These are phyloP conservation scores for Oxyruncus cristatus DNA, from an alignment of 2,113 vertebrate species.

Conservation along the genomic window DNA sequence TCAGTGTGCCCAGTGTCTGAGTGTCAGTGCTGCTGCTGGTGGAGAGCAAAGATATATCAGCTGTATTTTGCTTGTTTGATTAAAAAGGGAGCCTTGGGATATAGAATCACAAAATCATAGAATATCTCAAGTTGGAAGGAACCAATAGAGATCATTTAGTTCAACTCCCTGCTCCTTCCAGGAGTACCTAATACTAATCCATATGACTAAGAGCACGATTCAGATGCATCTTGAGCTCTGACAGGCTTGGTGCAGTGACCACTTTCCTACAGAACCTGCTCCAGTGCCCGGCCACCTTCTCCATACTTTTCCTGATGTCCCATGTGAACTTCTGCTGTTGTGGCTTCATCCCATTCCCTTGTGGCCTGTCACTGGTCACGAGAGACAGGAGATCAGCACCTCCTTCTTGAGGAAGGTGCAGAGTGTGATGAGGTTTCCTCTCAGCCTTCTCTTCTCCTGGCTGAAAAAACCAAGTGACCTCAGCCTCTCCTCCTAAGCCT, in stretches of 20 bases:
- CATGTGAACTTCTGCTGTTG: background rate
- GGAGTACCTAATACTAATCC: background rate
- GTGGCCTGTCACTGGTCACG: fast-evolving
- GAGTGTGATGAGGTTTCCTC: background rate
- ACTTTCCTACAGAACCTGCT: background rate
- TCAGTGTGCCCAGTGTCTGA: background rate
- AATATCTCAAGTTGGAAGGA: background rate
- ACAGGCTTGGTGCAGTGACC: fast-evolving
- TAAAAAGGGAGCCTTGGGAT: background rate
- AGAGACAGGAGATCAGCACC: background rate
- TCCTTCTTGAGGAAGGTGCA: background rate
- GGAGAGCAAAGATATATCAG: background rate
- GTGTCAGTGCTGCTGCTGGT: background rate
- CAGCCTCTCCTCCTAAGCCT: background rate
- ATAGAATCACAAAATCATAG: background rate
- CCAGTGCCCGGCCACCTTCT: background rate
- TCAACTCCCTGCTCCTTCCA: background rate
- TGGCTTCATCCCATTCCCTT: background rate
- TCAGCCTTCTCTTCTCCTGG: background rate
- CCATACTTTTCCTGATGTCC: background rate
- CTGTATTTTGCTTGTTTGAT: background rate
- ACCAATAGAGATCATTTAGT: background rate
- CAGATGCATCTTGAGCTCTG: background rate
- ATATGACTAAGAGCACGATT: background rate
- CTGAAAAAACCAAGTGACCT: background rate